Base-by-base conservation (phyloP, 2,797 vertebrate species). In the Argyrosomus regius region DNA sequence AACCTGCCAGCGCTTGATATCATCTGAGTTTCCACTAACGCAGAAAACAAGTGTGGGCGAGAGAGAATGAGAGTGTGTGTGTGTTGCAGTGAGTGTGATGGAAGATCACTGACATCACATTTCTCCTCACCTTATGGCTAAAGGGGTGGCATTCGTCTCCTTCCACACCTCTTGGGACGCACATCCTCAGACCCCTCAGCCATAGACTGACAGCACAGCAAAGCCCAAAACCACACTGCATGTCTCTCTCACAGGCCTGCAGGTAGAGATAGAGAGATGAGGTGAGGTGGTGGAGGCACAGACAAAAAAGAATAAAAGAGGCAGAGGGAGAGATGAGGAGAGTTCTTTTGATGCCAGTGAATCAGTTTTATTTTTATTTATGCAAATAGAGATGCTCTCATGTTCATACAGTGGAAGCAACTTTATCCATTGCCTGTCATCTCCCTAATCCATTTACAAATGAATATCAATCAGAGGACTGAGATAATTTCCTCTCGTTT, bases 121-220 rank as follows among this genome's bases (percentile, higher is more conserved):
- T 87, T 87, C 53, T 45, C 1, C 75, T 35, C 92, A 98, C 98
- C 97, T 98, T 98, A 88, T 97, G 96, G 71, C 97, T 98, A 78
- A 94, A 94, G 0, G 97, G 98, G 84, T 98, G 97, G 74, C 98
- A 98, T 74, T 96, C 94, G 0, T 98, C 97, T 49, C 97, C 97
- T 71, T 96, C 96, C 35, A 78, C 90, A 0, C 98, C 98, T 85
- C 96, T 91, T 0, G 97, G 97, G 20, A 96, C 95, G 72, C 98
- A 99, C 95, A 98, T 95, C 48, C 97, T 93, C 84, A 98, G 93
- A 26, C 97, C 97, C 17, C 95, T 93, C 56, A 99, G 94, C 98
- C 97, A 97, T 26, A 98, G 93, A 89, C 97, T 99, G 89, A 97
- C 87, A 0, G 97, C 97, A 3, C 98, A 99, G 94, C 97, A 98